Percentiles rank a stretch among this genome's conserved stretches.
These are phyloP conservation scores for Melanotaenia pygmaea DNA, from an alignment of 2,797 vertebrate genomes.

Conservation along the genomic window DNA sequence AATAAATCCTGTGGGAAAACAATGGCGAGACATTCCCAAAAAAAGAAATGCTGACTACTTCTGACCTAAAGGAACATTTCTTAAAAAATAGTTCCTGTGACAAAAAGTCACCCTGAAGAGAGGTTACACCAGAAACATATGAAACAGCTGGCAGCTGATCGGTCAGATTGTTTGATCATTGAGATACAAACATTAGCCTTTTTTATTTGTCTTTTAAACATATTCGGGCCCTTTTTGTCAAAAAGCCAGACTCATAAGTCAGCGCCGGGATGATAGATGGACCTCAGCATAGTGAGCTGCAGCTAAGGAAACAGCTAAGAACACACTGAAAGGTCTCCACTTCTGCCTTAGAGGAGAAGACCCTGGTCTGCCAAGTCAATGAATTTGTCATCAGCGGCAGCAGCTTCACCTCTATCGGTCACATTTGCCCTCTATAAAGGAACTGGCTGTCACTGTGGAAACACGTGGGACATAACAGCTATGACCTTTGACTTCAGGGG, in stretches of 20 bases:
- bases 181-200: background rate
- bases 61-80: background rate
- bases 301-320: conserved; percentile 74
- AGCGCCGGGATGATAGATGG: conserved; percentile 8
- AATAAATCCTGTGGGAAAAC: conserved; percentile 2
- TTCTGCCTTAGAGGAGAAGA: conserved; percentile 14
- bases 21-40: background rate
- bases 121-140: background rate
- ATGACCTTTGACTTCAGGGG: conserved; percentile 47
- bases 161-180: background rate
- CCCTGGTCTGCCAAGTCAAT: conserved; percentile 15
- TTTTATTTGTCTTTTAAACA: background rate
- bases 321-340: conserved; percentile 45
- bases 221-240: background rate
- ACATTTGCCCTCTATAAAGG: background rate
- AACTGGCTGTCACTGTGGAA: conserved; percentile 38
- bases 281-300: conserved; percentile 25
- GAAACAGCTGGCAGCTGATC: background rate
- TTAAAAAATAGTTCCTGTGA: no score
- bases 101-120: background rate
- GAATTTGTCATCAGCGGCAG: conserved; percentile 44
- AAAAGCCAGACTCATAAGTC: background rate
- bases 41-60: background rate
- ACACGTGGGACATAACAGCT: conserved; percentile 23
- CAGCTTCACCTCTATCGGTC: conserved; percentile 32